phyloP scores from a whole-genome alignment of 2,888 invertebrate species.

The Desoria tigrina region DNA sequence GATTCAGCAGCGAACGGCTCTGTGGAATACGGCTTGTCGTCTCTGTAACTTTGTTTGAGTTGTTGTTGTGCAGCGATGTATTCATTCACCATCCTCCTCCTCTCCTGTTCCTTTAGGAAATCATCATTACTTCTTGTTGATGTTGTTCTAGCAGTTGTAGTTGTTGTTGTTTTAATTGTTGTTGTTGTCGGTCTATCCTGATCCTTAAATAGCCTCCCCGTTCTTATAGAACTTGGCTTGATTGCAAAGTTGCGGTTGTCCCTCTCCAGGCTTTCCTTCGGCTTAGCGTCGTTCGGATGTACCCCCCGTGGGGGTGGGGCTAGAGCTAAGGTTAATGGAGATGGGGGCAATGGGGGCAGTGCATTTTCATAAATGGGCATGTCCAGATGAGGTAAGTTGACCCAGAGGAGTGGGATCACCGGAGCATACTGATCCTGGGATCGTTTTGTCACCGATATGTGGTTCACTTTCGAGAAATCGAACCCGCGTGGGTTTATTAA shows the following conservation, averaged over 20 bases:
- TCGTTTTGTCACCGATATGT: constrained; percentile 2
- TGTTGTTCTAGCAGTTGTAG: too few species aligned
- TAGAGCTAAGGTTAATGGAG: constrained; percentile 20
- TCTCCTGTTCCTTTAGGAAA: too few species aligned
- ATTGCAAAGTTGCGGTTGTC: constrained; percentile 9
- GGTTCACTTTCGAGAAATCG: constrained; percentile 33
- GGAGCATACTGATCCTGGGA: neutral
- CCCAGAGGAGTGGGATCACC: constrained; percentile 11
- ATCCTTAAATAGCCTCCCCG: constrained; percentile 3
- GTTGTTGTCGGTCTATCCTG: neutral
- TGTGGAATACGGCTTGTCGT: neutral
- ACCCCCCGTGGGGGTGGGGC: too few species aligned
- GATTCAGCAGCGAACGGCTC: constrained; percentile 1
- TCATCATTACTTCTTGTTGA: too few species aligned
- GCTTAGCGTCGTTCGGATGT: too few species aligned
- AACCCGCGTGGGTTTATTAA: constrained; percentile 33
- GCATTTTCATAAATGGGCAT: constrained; percentile 30
- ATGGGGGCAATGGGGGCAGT: constrained; percentile 25
- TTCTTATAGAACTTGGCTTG: constrained; percentile 22
- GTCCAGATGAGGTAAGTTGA: constrained; percentile 29
- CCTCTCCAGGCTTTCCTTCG: neutral
- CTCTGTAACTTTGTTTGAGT: constrained; percentile 2
- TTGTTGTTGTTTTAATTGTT: neutral
- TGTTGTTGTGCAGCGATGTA: too few species aligned
- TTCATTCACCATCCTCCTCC: too few species aligned